Evolutionary conservation across 1,140 invertebrate species (phyloP), one percentile per base, ranked within the genome.

Genomic region (Lepeophtheirus salmonis): DNA sequence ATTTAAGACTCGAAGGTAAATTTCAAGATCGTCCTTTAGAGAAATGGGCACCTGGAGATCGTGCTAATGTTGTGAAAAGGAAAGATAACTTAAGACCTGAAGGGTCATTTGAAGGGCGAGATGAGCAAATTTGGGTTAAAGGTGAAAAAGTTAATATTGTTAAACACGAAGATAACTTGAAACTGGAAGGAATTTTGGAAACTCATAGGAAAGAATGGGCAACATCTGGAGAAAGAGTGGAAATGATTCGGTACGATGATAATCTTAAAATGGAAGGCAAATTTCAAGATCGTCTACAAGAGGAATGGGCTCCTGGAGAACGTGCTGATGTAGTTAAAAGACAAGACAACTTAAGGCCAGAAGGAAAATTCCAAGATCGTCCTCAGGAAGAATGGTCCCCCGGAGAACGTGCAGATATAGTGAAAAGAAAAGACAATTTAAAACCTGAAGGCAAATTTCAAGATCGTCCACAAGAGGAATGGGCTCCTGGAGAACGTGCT

Each of bases 51-150:
- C 59, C 66, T 4, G 73, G 62, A 66, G 75, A 77, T 50, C 66
- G 65, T 62, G 66, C 68, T 2, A 67, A 67, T 56, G 72, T 72
- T 16, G 62, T 63, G 69, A 68, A 67, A 62, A 65, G 77, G 63
- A 64, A 70, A 62, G 75, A 77, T 61, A 74, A 77, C 63, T 66
- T 84, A 0, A 67, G 68, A 10, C 75, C 79, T 2, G 81, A 83
- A 67, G 81, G 82, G 13, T 76, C 79, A 65, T 67, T 83, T 63
- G 54, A 65, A 60, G 63, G 13, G 14, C 1, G 30, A 67, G 78
- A 3, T 18, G n/a, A 23, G 26, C 14, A 26, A 21, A 60, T 13
- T 18, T 23, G n/a, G 54, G 10, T 61, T 1, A 57, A 56, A 17
- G 67, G 66, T 13, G 65, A 65, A 52, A 24, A 63, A 17, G 57